Evolutionary conservation across 2,888 invertebrate genomes (phyloP), one percentile per base, ranked within the genome.

Genomic region (Lithosia quadra): DNA sequence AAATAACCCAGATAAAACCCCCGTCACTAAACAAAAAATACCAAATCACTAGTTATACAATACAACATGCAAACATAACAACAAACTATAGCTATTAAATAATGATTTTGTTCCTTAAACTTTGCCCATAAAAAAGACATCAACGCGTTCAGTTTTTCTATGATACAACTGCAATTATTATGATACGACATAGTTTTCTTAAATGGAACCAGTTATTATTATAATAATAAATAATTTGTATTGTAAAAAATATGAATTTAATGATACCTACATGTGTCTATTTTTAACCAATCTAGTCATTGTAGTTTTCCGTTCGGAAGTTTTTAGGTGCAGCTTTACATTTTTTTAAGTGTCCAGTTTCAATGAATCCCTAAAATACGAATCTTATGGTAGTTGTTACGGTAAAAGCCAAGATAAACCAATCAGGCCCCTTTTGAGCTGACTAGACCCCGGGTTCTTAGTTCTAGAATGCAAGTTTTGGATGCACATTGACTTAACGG

Each of bases 101-200:
- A 33, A 11, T 60, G 33, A 24, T 33, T 49, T 22, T 60, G 28
- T 67, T 69, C 34, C 62, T 57, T n/a, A 69, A 39, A 56, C 18
- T 61, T 49, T 9, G 34, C 0, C 24, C 18, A 55, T 66, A 69
- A 61, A 78, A 79, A 75, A 79, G 81, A 83, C 78, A 79, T 81
- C 76, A 81, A 82, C 81, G 79, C 74, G 75, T 39, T 68, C 21
- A 24, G 60, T 39, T 60, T 68, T 62, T 63, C 21, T 39, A 13
- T 15, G 4, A 49, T 18, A 28, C 2, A 28, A 10, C n/a, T 62
- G 18, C 18, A 43, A 33, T 43, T 34, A 59, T 22, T 5, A 22
- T 24, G 18, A 24, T 24, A 49, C 49, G 49, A 49, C n/a, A 49
- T 49, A 49, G n/a, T 49, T 49, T 18, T 49, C 49, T 49, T 49